These are phyloP conservation scores for Mesorhabditis belari DNA, from an alignment of 2,888 invertebrate species.

Conservation along the genomic window DNA sequence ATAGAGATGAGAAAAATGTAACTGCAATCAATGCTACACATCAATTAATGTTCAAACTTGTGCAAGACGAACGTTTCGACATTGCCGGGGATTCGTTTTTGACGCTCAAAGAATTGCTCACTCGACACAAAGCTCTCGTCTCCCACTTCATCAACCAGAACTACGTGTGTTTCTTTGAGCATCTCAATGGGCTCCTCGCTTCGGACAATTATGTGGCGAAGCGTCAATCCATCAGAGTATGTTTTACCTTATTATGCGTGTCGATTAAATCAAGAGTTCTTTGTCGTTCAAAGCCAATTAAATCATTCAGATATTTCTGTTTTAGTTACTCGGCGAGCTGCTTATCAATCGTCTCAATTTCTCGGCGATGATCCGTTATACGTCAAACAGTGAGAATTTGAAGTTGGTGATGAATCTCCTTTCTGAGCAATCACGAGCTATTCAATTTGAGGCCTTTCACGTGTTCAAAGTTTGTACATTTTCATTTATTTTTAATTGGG, in stretches of 20 bases:
- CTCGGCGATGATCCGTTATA: slow-evolving; percentile 77
- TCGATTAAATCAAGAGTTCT: too few relatives aligned
- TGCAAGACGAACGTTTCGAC: slow-evolving; percentile 87
- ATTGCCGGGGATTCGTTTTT: slow-evolving; percentile 99
- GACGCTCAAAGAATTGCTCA: slow-evolving; percentile 76
- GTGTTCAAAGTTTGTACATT: slow-evolving; percentile 99
- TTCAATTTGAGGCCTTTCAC: slow-evolving; percentile 99
- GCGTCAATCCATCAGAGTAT: slow-evolving; percentile 85
- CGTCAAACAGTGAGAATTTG: slow-evolving; percentile 88
- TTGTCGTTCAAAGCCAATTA: too few relatives aligned
- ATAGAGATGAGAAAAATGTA: too few relatives aligned
- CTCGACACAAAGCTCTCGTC: slow-evolving; percentile 69
- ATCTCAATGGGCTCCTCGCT: slow-evolving; percentile 91
- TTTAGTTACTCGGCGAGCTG: slow-evolving; percentile 79
- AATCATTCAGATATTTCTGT: neutral
- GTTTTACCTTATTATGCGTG: too few relatives aligned
- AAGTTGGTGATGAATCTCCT: slow-evolving; percentile 99
- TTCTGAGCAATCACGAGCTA: slow-evolving; percentile 96
- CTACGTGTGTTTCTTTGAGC: slow-evolving; percentile 92
- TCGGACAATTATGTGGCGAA: slow-evolving; percentile 99
- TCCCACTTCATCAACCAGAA: slow-evolving; percentile 97
- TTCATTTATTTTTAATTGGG: too few relatives aligned
- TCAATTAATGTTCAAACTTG: too few relatives aligned
- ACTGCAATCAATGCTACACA: too few relatives aligned
- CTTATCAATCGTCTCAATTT: slow-evolving; percentile 98